Base-by-base conservation (phyloP, 2,888 invertebrate genomes). In the Eristalis intricaria region DNA sequence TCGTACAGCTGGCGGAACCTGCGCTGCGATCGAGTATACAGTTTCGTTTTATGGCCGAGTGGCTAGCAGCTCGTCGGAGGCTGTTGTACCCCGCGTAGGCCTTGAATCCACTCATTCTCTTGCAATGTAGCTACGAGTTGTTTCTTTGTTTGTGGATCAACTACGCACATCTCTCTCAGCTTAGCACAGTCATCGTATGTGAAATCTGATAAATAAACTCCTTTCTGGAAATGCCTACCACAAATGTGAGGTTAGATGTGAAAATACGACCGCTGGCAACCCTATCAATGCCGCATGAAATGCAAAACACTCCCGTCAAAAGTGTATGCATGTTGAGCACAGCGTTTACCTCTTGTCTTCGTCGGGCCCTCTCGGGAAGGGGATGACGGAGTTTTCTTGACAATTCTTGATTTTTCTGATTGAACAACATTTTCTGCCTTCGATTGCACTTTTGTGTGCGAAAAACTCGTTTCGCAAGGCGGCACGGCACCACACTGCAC, bases 361-460 rank as follows among this genome's bases (percentile, higher is more conserved):
- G 15, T 0, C n/a, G 43, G n/a, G 19, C n/a, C 0, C 22, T 10
- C 13, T 22, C 13, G 10, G 26, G 23, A 22, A 4, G 23, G 60
- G 22, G 13, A 43, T 58, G n/a, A n/a, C n/a, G 60, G 64, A 79
- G 23, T 81, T 81, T 81, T 76, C 81, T 82, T 84, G 71, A 74
- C 82, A 79, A 79, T 82, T 88, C 84, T 66, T 84, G 71, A 79
- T 76, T 76, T 50, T 77, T 82, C 82, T 79, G 77, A 83, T 88
- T 88, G 80, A 78, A 79, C 88, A 83, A 80, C 76, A 83, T 88
- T 85, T 87, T 83, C 70, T 88, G 84, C 68, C 73, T 87, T 84
- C 87, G 76, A 87, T 80, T 79, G 87, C 84, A 76, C 26, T 87
- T 84, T 86, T 79, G 68, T 71, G 63, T 73, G 83, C 11, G 76